Evolutionary conservation across 2,888 invertebrate genomes (phyloP).

Genomic region (Rhamnusium bicolor): DNA sequence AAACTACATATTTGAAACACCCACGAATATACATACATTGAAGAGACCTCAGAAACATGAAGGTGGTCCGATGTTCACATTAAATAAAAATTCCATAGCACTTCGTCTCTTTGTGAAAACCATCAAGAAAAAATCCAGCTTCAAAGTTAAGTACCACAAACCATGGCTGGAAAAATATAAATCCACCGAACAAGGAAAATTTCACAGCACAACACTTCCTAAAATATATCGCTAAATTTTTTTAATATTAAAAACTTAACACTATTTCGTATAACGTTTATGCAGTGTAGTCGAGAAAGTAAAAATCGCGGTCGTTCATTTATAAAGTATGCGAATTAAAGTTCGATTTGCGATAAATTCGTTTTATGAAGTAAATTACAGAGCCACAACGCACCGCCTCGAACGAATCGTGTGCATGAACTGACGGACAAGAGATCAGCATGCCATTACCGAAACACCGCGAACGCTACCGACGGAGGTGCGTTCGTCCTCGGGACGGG

Average conservation of each 20-base stretch:
- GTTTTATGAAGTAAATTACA: conserved; percentile 50
- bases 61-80: conserved; percentile 66
- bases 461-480: conserved; percentile 58
- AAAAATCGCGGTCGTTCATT: conserved; percentile 51
- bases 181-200: conserved; percentile 46
- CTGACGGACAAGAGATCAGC: conserved; percentile 64
- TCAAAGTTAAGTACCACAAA: conserved; percentile 49
- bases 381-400: conserved; percentile 40
- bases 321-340: conserved; percentile 45
- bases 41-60: conserved; percentile 66
- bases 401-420: conserved; percentile 59
- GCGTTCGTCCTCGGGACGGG: conserved; percentile 32
- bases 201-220: conserved; percentile 48
- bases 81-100: conserved; percentile 64
- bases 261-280: conserved; percentile 42
- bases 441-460: conserved; percentile 64
- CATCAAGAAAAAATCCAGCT: conserved; percentile 53
- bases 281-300: conserved; percentile 51
- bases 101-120: conserved; percentile 60
- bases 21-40: conserved; percentile 67
- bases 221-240: conserved; percentile 36
- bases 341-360: conserved; percentile 51
- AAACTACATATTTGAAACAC: conserved; percentile 61
- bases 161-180: conserved; percentile 43
- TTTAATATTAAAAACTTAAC: conserved; percentile 46